phyloP scores from a whole-genome alignment of 2,888 invertebrate genomes.

The Drosophila barbarae region DNA sequence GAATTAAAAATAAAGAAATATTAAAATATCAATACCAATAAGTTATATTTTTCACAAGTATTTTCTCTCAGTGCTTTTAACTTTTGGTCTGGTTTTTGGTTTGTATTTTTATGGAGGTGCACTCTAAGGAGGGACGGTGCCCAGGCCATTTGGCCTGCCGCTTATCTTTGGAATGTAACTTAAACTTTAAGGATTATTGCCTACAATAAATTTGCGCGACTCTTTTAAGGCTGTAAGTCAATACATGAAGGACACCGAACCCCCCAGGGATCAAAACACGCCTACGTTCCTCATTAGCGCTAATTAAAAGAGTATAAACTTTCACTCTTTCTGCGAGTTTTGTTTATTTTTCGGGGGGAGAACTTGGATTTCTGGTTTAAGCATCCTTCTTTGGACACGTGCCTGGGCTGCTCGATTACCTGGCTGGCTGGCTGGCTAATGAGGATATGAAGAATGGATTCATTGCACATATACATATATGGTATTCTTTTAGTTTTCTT shows the following conservation, averaged over 20 bases:
- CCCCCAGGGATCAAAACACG: constrained; percentile 11
- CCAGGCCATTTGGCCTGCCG: constrained; percentile 54
- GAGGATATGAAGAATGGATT: constrained; percentile 37
- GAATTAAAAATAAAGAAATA: too few relatives aligned
- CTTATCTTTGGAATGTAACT: constrained; percentile 77
- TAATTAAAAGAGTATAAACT: constrained; percentile 74
- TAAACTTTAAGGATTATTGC: constrained; percentile 77
- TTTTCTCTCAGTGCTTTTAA: constrained; percentile 2
- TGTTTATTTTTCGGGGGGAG: neutral
- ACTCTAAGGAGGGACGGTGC: constrained; percentile 25
- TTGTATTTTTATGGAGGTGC: constrained; percentile 60
- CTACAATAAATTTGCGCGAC: constrained; percentile 73
- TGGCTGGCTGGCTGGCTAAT: constrained; percentile 54
- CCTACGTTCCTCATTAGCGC: constrained; percentile 65
- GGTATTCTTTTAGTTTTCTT: neutral
- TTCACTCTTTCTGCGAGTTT: constrained; percentile 48
- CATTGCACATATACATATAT: neutral
- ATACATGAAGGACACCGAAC: constrained; percentile 33
- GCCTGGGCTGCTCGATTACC: constrained; percentile 57
- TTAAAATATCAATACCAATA: too few relatives aligned
- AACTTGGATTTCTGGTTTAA: neutral
- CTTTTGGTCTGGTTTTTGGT: constrained; percentile 31
- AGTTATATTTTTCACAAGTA: too few relatives aligned
- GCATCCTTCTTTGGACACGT: constrained; percentile 49
- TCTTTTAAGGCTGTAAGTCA: constrained; percentile 63